Base-by-base conservation (phyloP, 2,797 vertebrate genomes). In the Hozukius guyotensis region DNA sequence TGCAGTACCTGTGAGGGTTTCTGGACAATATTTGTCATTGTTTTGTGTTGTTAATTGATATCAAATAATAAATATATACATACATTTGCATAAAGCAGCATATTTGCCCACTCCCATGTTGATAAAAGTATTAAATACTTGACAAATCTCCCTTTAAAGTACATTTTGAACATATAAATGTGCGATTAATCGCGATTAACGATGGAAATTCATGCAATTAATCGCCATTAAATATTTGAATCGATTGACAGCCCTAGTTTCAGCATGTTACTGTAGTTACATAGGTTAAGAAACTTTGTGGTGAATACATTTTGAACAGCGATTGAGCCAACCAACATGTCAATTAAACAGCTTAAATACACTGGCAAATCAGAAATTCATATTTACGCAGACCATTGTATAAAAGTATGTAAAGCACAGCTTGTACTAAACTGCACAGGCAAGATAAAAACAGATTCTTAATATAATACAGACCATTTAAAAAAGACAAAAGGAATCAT, bases 251-350 rank as follows among this genome's bases (percentile, higher is more conserved):
- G 46, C 46, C 18, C 16, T 49, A 49, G 46, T 20, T 79, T 53
- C 31, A 63, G 36, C 56, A 42, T 31, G 63, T 84, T 82, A 29
- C 70, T 63, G 8, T 86, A 71, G 83, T 80, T 68, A 77, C 69
- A 66, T 16, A 14, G 27, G 38, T 66, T 75, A 24, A 62, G 38
- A 79, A 67, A 86, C 65, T 24, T 72, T 72, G 71, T 52, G 75
- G n/a, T 42, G 73, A 46, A 27, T 66, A 85, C 62, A 78, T 85
- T 83, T 75, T 77, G 72, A 80, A 42, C 32, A 32, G 72, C n/a
- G 16, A 68, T 10, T 27, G 59, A 74, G 49, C 64, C 60, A 63
- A 75, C 53, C 27, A 49, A 34, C 34, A 31, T 31, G 59, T 59
- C 16, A 27, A 25, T 65, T 34, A 34, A 65, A 59, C 22, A 12